Conservation (phyloP, 30 jellyfish, hydroid and myxozoan species). For the Pelagia noctiluca region DNA sequence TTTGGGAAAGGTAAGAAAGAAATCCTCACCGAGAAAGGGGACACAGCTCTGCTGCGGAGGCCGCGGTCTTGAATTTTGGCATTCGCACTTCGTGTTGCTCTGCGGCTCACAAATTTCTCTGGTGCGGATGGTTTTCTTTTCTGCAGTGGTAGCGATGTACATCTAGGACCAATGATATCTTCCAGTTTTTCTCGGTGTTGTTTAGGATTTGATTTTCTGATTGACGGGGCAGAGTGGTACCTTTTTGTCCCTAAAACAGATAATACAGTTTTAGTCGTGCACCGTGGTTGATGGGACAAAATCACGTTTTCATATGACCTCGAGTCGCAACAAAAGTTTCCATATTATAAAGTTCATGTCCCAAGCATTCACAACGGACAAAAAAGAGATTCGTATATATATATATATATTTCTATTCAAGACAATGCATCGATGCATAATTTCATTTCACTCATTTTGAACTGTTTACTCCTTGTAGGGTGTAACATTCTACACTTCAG, state of each 20-base stretch:
- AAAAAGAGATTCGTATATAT: no score
- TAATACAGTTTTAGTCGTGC: neutral
- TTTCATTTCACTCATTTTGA: no score
- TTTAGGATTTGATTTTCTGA: neutral
- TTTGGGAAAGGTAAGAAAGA: no score
- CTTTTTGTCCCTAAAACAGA: constrained; percentile 20
- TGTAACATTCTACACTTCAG: no score
- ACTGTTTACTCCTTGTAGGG: no score
- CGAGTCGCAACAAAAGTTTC: no score
- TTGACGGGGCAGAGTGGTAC: constrained; percentile 5
- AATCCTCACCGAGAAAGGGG: neutral
- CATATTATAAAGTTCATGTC: no score
- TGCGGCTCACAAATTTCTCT: neutral
- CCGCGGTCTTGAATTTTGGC: neutral
- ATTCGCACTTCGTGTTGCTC: neutral
- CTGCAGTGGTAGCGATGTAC: constrained; percentile 37
- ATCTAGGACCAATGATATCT: constrained; percentile 12
- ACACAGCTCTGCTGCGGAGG: neutral
- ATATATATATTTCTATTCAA: no score
- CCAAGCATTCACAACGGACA: no score
- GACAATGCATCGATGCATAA: no score
- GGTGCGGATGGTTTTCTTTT: neutral
- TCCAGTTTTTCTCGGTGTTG: neutral
- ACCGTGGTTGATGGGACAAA: no score
- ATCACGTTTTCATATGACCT: no score